These are phyloP conservation scores for Tyria jacobaeae DNA, from an alignment of 2,888 invertebrate genomes.

Conservation along the genomic window DNA sequence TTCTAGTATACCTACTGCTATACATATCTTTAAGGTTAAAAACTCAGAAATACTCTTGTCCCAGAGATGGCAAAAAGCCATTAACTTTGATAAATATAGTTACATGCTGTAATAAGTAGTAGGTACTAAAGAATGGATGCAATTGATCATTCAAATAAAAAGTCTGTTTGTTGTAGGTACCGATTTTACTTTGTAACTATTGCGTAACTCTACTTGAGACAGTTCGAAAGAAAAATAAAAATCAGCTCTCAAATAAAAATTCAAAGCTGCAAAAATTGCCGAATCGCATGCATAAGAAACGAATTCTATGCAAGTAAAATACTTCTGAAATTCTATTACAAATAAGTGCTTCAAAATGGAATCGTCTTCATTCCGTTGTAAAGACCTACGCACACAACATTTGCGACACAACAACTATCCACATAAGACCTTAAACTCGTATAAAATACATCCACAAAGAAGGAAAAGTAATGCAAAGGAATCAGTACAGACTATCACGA, in stretches of 20 bases:
- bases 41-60: too few species aligned
- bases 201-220: not conserved
- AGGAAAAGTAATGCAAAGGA: conserved; percentile 85
- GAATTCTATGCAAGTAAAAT: conserved; percentile 28
- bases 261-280: conserved; percentile 2
- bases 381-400: conserved; percentile 51
- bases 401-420: conserved; percentile 65
- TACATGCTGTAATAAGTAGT: not conserved
- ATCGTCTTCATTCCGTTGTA: conserved; percentile 28
- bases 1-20: too few species aligned
- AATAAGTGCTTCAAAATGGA: conserved; percentile 45
- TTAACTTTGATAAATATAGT: too few species aligned
- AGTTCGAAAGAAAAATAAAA: conserved; percentile 7
- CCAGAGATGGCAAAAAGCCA: too few species aligned
- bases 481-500: conserved; percentile 84
- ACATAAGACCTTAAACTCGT: conserved; percentile 83
- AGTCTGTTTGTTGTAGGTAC: not conserved
- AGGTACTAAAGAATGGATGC: not conserved
- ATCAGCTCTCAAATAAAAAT: conserved; percentile 11
- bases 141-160: not conserved
- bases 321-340: conserved; percentile 37
- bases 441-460: conserved; percentile 85
- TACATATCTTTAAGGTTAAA: too few species aligned
- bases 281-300: conserved; percentile 13
- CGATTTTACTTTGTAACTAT: not conserved